Base-by-base conservation (phyloP, 2,888 invertebrate genomes). In the Adelognathus sp. region DNA sequence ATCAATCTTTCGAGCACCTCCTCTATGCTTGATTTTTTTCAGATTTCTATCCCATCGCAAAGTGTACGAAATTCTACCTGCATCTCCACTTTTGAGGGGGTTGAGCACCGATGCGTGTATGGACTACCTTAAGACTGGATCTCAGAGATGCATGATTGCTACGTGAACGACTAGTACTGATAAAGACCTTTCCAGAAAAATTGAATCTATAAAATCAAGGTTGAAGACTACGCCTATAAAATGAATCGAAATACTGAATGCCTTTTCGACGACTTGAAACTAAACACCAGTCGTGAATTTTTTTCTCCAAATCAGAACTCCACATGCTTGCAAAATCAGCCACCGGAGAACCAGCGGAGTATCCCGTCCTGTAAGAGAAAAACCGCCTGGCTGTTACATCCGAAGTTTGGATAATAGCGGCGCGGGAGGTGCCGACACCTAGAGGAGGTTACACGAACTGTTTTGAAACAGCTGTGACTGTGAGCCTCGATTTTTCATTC, bases 341-440 rank as follows among this genome's bases (percentile, higher is more conserved):
- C 1, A 54, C 31, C 3, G 67, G 46, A 3, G 14, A 7, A 29
- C 27, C 0, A 64, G 16, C 11, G 39, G 56, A 7, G 60, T 31
- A 18, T 76, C 56, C 0, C 60, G 41, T 1, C 74, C 61, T 0
- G 4, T 50, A 0, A n/a, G 6, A 14, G 31, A n/a, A n/a, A 1
- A 2, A 75, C 76, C 1, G 36, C 24, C 69, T 77, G 0, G 80
- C 81, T 1, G 11, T 39, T 3, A 7, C 1, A 50, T 81, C 82
- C 0, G 66, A n/a, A n/a, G n/a, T 14, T 39, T 39, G 4, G 39
- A 39, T 39, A 14, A 5, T 39, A n/a, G 39, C 39, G 14, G 39
- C 39, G 2, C 36, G n/a, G 21, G 21, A 46, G 46, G 46, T 46
- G 46, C 21, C 21, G 46, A 24, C 46, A 46, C 24, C 46, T 46